A percentile compares a stretch with the other conserved stretches of the same genome.
Evolutionary conservation across 1,140 invertebrate species (phyloP).

Genomic region (Pseudomyrmex sp.): DNA sequence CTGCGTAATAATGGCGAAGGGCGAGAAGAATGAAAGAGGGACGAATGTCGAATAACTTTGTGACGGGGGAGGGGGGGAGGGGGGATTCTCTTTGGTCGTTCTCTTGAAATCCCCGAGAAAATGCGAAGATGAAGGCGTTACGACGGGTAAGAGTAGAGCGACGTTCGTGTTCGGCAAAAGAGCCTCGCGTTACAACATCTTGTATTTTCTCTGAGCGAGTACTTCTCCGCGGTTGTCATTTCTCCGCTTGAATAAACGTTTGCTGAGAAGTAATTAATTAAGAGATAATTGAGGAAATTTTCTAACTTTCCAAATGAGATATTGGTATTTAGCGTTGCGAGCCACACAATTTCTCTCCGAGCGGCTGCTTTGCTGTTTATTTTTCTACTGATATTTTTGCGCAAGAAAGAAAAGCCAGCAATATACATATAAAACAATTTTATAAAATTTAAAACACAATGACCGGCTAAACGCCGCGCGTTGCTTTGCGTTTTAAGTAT

Average conservation of each 20-base stretch:
- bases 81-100: not conserved
- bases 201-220: constrained; percentile 11
- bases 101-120: constrained; percentile 20
- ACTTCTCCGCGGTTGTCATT: not conserved
- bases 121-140: not conserved
- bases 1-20: constrained; percentile 10
- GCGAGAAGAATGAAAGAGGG: constrained; percentile 13
- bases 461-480: not conserved
- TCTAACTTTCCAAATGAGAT: not conserved
- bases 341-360: too few species aligned
- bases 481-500: constrained; percentile 7
- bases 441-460: too few species aligned
- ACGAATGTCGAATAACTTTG: constrained; percentile 12
- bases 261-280: not conserved
- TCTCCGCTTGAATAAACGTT: not conserved
- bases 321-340: not conserved
- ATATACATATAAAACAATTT: too few species aligned
- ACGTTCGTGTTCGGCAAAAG: constrained; percentile 11
- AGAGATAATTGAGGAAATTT: not conserved
- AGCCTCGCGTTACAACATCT: constrained; percentile 17
- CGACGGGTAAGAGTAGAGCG: not conserved
- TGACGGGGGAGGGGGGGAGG: not conserved
- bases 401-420: too few species aligned
- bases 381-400: too few species aligned
- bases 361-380: too few species aligned